Evolutionary conservation across 2,888 invertebrate genomes (phyloP), one percentile per base, ranked within the genome.

Genomic region (Blastobasis adustella): DNA sequence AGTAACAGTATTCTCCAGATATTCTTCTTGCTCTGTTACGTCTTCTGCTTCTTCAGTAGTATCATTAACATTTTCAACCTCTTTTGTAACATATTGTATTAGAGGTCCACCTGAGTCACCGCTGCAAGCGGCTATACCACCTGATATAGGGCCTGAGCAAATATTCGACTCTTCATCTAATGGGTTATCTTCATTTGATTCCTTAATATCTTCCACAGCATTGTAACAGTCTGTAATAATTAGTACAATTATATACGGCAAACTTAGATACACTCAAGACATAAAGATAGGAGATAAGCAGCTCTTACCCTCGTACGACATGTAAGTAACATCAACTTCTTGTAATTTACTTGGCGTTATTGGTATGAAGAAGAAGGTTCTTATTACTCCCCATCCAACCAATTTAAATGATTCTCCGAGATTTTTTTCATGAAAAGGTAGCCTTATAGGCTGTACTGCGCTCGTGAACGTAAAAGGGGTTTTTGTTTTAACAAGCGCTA

Each of bases 61-160:
- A 45, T 45, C 45, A 39, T 1, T 49, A 8, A 37, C 55, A 10
- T 60, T 55, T 37, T 61, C 53, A n/a, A 57, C 49, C 47, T 50
- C 48, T 54, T 58, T 62, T 4, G 65, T 56, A 4, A 68, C 47
- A 40, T 67, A 74, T 59, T 73, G 73, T 23, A 89, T 73, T 8
- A 90, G 67, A 0, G 91, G 90, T 7, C 90, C 90, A 3, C 90
- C 91, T 6, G 90, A 90, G 57, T 91, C 91, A 9, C 91, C 91
- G 46, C 68, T 79, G 61, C 90, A 91, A 8, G 89, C 90, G n/a
- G 89, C 82, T 9, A 83, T 62, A 0, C 88, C 89, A 4, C 89
- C 89, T 4, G 67, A 69, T 5, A 82, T 61, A 0, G 90, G 90
- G 0, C 90, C 90, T 0, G 90, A 90, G 62, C 91, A 91, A 41